Evolutionary conservation across 1,140 invertebrate genomes (phyloP).

Genomic region (Drosophila aff.): DNA sequence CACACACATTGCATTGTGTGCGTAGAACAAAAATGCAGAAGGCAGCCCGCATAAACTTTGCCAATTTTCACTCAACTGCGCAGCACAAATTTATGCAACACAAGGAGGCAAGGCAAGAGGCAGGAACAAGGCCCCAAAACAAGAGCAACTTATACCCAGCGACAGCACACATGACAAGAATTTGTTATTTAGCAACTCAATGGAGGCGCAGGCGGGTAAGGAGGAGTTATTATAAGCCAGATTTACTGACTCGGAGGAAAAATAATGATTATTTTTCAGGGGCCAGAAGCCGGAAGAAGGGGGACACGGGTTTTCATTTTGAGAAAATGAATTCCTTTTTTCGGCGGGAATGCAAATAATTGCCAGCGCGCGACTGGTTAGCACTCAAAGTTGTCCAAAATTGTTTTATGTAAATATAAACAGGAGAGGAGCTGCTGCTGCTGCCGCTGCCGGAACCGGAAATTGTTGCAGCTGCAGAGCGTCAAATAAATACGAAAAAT

Average conservation of each 20-base stretch:
- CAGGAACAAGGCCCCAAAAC: conserved; percentile 21
- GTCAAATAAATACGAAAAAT: conserved; percentile 67
- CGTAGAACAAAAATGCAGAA: conserved; percentile 36
- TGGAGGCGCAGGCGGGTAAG: too few relatives aligned
- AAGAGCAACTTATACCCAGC: conserved; percentile 25
- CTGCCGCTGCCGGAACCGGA: conserved; percentile 62
- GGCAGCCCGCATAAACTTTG: conserved; percentile 65
- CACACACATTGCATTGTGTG: conserved; percentile 54
- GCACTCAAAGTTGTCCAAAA: conserved; percentile 74
- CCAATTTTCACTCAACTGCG: conserved; percentile 75
- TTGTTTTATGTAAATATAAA: conserved; percentile 83
- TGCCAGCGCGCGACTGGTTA: conserved; percentile 49
- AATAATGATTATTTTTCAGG: conserved; percentile 27
- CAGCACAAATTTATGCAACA: conserved; percentile 72
- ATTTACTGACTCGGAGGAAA: conserved; percentile 14
- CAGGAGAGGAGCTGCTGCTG: conserved; percentile 45
- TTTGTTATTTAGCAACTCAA: conserved; percentile 50
- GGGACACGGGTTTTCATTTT: conserved; percentile 45
- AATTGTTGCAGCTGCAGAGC: conserved; percentile 79
- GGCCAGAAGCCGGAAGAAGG: conserved; percentile 27
- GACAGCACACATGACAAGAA: conserved; percentile 49
- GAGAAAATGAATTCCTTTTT: conserved; percentile 54
- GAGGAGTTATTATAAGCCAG: conserved; percentile 49
- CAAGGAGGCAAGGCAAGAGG: conserved; percentile 44
- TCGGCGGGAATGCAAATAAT: conserved; percentile 73